phyloP scores from a whole-genome alignment of 1,140 invertebrate genomes.

The Mesaphorura yosii region DNA sequence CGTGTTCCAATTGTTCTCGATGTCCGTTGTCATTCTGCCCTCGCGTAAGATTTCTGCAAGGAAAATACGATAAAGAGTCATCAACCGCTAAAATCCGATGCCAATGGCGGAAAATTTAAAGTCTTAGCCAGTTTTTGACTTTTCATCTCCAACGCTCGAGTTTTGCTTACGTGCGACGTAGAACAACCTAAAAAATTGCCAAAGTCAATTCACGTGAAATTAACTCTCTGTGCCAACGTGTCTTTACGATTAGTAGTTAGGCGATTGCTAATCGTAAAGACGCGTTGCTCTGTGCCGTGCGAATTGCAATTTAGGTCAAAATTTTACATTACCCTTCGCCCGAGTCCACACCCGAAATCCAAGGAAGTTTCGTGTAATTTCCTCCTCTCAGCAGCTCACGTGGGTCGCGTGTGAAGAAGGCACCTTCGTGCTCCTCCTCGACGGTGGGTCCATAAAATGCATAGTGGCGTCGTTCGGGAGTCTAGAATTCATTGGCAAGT shows the following conservation, averaged over 20 bases:
- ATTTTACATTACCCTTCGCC: too few species aligned
- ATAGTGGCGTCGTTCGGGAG: constrained; percentile 1
- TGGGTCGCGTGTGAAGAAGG: constrained; percentile 38
- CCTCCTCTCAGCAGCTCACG: constrained; percentile 32
- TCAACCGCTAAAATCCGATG: too few species aligned
- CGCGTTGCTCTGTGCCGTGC: too few species aligned
- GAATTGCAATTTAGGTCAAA: too few species aligned
- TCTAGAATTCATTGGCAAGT: too few species aligned
- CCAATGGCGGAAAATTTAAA: not conserved
- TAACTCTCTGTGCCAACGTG: too few species aligned
- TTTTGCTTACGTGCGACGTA: too few species aligned
- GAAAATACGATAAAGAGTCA: not conserved
- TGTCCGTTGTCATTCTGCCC: not conserved
- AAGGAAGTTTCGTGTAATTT: constrained; percentile 44
- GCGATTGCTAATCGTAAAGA: too few species aligned
- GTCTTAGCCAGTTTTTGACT: not conserved
- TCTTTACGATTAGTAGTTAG: too few species aligned
- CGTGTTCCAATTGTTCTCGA: constrained; percentile 14
- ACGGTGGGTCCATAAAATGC: constrained; percentile 31
- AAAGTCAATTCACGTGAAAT: too few species aligned
- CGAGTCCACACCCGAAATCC: constrained; percentile 43
- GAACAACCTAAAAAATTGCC: too few species aligned
- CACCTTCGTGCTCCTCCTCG: constrained; percentile 24
- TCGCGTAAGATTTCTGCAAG: not conserved
- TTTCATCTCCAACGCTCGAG: not conserved